Conservation (phyloP, 2,888 invertebrate genomes). For the Pilophorus perplexus region DNA sequence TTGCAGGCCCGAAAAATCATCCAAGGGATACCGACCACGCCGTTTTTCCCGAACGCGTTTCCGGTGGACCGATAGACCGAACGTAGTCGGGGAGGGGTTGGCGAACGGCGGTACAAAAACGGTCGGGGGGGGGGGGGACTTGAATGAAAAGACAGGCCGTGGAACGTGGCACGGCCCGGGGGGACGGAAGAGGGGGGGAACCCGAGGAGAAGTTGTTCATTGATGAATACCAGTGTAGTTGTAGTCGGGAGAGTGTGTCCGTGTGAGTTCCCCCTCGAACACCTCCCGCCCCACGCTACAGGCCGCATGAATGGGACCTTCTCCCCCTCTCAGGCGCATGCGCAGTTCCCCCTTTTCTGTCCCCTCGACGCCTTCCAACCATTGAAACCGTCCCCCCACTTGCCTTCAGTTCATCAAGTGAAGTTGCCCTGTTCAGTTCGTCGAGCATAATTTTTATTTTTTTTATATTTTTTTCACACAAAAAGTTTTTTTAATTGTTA, state of each 20-base stretch:
- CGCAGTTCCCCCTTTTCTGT: slow-evolving; percentile 10
- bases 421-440: slow-evolving; percentile 20
- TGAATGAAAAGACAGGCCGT: slow-evolving; percentile 26
- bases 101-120: neutral
- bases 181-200: neutral
- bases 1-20: too few species aligned
- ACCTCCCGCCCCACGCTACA: neutral
- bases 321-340: slow-evolving; percentile 12
- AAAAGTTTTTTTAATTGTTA: neutral
- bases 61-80: slow-evolving; percentile 19
- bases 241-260: slow-evolving; percentile 12
- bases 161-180: neutral
- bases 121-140: neutral
- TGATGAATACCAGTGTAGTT: slow-evolving; percentile 36
- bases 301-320: slow-evolving; percentile 28
- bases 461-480: neutral
- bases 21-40: slow-evolving; percentile 18
- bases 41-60: slow-evolving; percentile 30
- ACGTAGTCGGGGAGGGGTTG: neutral
- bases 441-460: neutral
- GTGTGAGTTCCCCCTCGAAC: slow-evolving; percentile 10
- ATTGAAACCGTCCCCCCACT: slow-evolving; percentile 39
- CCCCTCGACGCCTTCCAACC: slow-evolving; percentile 17
- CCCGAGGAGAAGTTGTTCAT: slow-evolving; percentile 38
- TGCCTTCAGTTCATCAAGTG: slow-evolving; percentile 36